Evolutionary conservation across 2,113 vertebrate genomes (phyloP).

Genomic region (Pterocles gutturalis): DNA sequence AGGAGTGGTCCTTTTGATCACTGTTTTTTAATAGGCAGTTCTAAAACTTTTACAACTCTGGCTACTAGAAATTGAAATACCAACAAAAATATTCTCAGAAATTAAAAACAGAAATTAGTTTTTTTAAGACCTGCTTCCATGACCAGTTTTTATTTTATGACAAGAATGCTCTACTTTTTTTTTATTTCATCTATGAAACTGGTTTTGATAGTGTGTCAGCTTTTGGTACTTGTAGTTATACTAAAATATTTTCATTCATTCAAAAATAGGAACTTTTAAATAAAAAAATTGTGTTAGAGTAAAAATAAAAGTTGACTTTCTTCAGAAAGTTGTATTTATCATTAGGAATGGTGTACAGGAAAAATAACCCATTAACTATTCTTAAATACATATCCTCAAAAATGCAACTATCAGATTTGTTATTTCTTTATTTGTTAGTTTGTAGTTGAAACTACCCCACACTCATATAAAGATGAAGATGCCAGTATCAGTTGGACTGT

Average conservation of each 20-base stretch:
- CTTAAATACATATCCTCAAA: not conserved
- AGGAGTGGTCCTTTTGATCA: not conserved
- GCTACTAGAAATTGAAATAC: not conserved
- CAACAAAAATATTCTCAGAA: constrained; percentile 1
- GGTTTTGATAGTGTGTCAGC: not conserved
- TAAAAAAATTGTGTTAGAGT: not conserved
- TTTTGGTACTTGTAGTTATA: not conserved
- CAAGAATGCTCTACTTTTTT: not conserved
- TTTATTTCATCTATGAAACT: constrained; percentile 7
- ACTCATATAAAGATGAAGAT: not conserved
- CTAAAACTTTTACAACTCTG: not conserved
- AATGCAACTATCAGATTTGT: not conserved
- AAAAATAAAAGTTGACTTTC: not conserved
- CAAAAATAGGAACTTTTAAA: not conserved
- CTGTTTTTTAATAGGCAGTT: not conserved
- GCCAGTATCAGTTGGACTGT: not conserved
- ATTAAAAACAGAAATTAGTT: not conserved
- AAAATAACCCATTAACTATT: not conserved
- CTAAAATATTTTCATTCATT: not conserved
- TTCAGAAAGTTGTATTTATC: not conserved
- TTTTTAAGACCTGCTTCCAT: constrained; percentile 14
- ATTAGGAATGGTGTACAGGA: fast-evolving
- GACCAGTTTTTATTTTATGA: not conserved
- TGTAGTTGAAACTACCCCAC: not conserved
- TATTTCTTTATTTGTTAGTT: not conserved